These are phyloP conservation scores for Calyptommatus sinebrachiatus DNA, from an alignment of 2,113 vertebrate genomes.

Conservation along the genomic window DNA sequence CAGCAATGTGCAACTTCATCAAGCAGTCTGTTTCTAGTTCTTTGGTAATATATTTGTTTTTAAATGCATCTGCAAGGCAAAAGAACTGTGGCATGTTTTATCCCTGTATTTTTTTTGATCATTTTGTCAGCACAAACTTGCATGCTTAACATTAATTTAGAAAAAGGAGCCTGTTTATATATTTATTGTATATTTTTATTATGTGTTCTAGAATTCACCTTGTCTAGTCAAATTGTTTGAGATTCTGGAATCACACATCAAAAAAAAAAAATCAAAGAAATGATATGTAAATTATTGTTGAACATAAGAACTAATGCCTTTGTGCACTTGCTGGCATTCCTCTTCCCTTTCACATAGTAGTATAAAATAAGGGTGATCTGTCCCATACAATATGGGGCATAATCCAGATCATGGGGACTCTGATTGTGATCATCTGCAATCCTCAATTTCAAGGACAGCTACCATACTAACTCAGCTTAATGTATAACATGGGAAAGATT, in stretches of 20 bases:
- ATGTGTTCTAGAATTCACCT: not conserved
- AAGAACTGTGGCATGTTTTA: not conserved
- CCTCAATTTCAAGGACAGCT: too few relatives aligned
- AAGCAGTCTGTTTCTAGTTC: not conserved
- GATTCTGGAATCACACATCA: not conserved
- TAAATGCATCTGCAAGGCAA: not conserved
- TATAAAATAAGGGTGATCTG: too few relatives aligned
- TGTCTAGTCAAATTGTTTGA: not conserved
- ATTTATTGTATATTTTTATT: too few relatives aligned
- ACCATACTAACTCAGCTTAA: too few relatives aligned
- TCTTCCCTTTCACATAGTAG: too few relatives aligned
- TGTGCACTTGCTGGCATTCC: not conserved
- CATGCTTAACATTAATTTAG: too few relatives aligned
- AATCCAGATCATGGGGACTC: too few relatives aligned
- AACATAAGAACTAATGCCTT: not conserved
- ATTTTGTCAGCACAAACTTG: not conserved
- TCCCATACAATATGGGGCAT: too few relatives aligned
- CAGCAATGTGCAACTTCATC: slow-evolving; percentile 35
- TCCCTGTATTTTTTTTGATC: not conserved
- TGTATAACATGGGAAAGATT: too few relatives aligned
- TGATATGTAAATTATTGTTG: not conserved
- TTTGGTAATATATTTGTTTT: not conserved
- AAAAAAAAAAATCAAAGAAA: too few relatives aligned
- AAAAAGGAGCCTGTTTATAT: too few relatives aligned
- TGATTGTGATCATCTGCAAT: too few relatives aligned